Percentiles rank a stretch among this genome's conserved stretches.
Evolutionary conservation across 1,140 invertebrate genomes (phyloP).

Genomic region (Cylas formicarius): DNA sequence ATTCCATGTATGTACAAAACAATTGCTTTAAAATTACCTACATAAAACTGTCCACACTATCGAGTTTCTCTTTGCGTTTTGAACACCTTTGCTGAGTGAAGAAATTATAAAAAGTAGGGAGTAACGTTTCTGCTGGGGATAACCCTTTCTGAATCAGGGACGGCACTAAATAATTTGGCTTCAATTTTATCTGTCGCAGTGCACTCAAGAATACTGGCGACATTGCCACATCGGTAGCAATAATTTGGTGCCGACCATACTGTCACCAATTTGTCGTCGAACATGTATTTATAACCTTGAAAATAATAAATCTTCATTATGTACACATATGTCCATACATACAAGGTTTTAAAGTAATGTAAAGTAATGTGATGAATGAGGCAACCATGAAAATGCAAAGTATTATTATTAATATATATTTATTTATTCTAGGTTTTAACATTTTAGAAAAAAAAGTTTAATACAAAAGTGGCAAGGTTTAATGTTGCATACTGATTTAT

Average conservation of each 20-base stretch:
- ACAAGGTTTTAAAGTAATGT: too few species aligned
- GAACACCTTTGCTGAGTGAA: background rate
- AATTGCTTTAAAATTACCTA: background rate
- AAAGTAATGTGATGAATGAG: too few species aligned
- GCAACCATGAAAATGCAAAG: too few species aligned
- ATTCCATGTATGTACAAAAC: too few species aligned
- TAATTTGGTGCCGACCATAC: conserved; percentile 98
- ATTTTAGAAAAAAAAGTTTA: too few species aligned
- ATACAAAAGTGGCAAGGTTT: too few species aligned
- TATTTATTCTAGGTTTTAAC: too few species aligned
- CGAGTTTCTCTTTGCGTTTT: background rate
- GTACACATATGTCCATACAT: too few species aligned
- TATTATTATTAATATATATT: too few species aligned
- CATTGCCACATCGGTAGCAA: conserved; percentile 91
- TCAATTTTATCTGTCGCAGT: conserved; percentile 66
- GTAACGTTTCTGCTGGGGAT: conserved; percentile 87
- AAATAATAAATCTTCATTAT: too few species aligned
- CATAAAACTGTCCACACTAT: background rate
- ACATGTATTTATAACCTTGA: conserved; percentile 90
- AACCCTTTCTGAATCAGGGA: conserved; percentile 86
- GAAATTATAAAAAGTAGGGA: conserved; percentile 85
- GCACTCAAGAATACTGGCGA: conserved; percentile 86
- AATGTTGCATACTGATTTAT: too few species aligned
- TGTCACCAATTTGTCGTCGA: conserved; percentile 87
- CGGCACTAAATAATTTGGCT: conserved; percentile 87